Conservation (phyloP, 2,113 vertebrate species). For the Dipodomys ordii region DNA sequence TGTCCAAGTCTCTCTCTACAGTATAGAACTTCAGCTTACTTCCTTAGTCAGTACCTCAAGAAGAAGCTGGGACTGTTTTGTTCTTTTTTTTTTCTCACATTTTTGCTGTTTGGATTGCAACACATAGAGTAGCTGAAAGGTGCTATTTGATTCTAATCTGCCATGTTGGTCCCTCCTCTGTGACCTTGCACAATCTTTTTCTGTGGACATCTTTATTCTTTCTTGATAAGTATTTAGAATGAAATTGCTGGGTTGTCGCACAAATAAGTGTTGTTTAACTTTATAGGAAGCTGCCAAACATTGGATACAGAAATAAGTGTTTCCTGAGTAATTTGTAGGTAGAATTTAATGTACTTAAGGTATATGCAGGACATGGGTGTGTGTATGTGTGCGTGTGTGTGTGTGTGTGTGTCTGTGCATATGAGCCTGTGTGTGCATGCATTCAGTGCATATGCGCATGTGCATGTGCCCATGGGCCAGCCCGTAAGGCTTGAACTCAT, state of each 20-base stretch:
- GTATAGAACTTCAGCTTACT: background rate
- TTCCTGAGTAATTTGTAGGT: background rate
- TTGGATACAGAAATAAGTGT: constrained; percentile 25
- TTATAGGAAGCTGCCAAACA: constrained; percentile 27
- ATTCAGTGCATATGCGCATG: too few species aligned
- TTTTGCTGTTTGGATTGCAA: background rate
- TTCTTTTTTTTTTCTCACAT: background rate
- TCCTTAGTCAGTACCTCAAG: background rate
- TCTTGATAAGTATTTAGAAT: constrained; percentile 21
- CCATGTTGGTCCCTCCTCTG: background rate
- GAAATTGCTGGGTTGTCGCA: background rate
- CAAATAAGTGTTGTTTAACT: constrained; percentile 40
- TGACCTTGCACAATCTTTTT: background rate
- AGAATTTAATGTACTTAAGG: background rate
- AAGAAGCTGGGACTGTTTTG: background rate
- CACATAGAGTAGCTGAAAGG: background rate
- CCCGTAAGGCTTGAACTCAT: too few species aligned
- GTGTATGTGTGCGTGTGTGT: too few species aligned
- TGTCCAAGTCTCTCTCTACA: background rate
- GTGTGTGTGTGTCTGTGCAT: too few species aligned
- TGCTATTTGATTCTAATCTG: background rate
- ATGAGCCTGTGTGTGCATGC: too few species aligned
- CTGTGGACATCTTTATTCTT: background rate
- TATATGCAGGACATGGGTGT: background rate
- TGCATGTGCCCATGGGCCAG: too few species aligned